These are phyloP conservation scores for Gastracanthus pulcherrimus DNA, from an alignment of 2,888 invertebrate species.

Conservation along the genomic window DNA sequence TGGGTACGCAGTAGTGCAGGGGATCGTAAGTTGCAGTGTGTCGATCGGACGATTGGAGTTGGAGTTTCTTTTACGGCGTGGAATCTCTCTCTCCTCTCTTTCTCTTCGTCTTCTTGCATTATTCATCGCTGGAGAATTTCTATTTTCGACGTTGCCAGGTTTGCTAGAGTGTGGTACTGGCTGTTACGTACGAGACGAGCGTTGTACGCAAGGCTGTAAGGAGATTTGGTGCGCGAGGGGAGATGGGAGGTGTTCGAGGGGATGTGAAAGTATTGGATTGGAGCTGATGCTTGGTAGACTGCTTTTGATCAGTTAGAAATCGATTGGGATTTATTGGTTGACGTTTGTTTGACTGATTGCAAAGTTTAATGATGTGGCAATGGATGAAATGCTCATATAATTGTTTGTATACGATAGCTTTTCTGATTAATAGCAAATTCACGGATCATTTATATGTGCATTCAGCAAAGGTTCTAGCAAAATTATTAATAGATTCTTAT, in stretches of 20 bases:
- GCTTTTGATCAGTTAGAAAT: not conserved
- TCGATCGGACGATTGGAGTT: not conserved
- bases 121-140: conserved; percentile 36
- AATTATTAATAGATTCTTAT: no score
- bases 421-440: no score
- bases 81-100: not conserved
- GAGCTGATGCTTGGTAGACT: not conserved
- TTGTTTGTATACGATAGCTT: no score
- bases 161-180: not conserved
- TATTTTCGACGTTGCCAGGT: conserved; percentile 30
- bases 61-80: not conserved
- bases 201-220: not conserved
- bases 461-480: no score
- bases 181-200: no score
- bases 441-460: no score
- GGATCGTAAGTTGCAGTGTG: not conserved
- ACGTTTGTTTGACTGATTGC: not conserved
- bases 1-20: not conserved
- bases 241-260: not conserved
- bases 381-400: no score
- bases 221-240: not conserved
- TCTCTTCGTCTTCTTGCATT: conserved; percentile 24
- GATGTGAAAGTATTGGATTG: not conserved
- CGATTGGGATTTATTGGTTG: not conserved
- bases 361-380: not conserved